Percentiles rank a stretch among this genome's conserved stretches.
These are phyloP conservation scores for Drosophila rhopaloa DNA, from an alignment of 1,140 invertebrate genomes.

Conservation along the genomic window DNA sequence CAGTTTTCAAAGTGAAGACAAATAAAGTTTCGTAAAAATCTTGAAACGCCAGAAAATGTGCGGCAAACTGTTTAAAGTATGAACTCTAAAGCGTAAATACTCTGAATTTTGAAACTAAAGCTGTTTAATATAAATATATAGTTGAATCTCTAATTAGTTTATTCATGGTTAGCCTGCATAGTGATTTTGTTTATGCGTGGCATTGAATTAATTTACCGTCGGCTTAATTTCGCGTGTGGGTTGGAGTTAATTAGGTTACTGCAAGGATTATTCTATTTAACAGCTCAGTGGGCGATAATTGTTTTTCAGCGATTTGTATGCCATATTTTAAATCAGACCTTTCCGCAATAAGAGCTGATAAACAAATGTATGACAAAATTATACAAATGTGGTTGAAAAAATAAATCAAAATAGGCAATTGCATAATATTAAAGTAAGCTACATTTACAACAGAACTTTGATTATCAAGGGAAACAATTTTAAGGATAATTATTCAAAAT, in stretches of 20 bases:
- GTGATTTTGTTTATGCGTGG: constrained; percentile 35
- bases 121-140: constrained; percentile 17
- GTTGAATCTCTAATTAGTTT: constrained; percentile 27
- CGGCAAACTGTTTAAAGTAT: constrained; percentile 11
- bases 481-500: no score
- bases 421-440: no score
- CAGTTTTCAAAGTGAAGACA: constrained; percentile 28
- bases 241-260: constrained; percentile 50
- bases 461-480: no score
- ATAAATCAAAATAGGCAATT: no score
- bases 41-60: background rate
- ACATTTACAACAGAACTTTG: no score
- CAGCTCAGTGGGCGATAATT: constrained; percentile 41
- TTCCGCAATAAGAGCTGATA: background rate
- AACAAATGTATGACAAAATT: no score
- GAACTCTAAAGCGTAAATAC: background rate
- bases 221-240: constrained; percentile 11
- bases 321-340: background rate
- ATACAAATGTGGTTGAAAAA: no score
- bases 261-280: constrained; percentile 48
- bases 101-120: background rate
- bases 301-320: constrained; percentile 9
- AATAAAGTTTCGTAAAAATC: constrained; percentile 6
- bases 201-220: constrained; percentile 57
- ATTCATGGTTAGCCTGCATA: constrained; percentile 23